Evolutionary conservation across 2,797 vertebrate genomes (phyloP).

Genomic region (Sylvilagus floridanus): DNA sequence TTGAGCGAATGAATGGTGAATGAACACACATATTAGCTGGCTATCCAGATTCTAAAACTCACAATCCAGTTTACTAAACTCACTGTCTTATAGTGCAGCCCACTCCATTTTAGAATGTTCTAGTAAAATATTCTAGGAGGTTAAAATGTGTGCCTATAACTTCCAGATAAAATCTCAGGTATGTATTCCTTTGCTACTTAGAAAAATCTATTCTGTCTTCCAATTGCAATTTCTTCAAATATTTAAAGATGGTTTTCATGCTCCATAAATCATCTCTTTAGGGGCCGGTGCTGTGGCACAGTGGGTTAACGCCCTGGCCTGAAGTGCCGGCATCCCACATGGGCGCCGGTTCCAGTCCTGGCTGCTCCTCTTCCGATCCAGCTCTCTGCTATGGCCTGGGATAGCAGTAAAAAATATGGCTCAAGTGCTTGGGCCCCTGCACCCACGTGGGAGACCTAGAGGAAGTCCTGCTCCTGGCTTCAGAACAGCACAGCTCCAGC

Average conservation of each 20-base stretch:
- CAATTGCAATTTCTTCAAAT: not conserved
- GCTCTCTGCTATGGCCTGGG: no score
- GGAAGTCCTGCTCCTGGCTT: no score
- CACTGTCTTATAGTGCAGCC: not conserved
- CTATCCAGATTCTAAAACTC: not conserved
- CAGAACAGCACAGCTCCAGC: no score
- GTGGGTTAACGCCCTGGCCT: no score
- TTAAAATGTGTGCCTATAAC: not conserved
- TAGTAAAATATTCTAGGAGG: not conserved
- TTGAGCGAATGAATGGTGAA: not conserved
- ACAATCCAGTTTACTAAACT: not conserved
- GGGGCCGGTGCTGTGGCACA: not conserved
- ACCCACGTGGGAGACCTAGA: no score
- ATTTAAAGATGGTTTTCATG: not conserved
- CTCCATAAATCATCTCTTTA: not conserved
- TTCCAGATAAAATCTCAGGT: not conserved
- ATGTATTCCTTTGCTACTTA: not conserved
- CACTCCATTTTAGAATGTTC: not conserved
- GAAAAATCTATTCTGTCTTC: slow-evolving; percentile 6
- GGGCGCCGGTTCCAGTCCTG: no score
- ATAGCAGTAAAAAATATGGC: no score
- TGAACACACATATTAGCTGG: not conserved
- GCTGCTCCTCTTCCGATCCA: no score
- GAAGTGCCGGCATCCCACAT: no score
- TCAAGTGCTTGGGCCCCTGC: no score